These are phyloP conservation scores for Venustoraphidia nigricollis DNA, from an alignment of 2,888 invertebrate genomes.

Conservation along the genomic window DNA sequence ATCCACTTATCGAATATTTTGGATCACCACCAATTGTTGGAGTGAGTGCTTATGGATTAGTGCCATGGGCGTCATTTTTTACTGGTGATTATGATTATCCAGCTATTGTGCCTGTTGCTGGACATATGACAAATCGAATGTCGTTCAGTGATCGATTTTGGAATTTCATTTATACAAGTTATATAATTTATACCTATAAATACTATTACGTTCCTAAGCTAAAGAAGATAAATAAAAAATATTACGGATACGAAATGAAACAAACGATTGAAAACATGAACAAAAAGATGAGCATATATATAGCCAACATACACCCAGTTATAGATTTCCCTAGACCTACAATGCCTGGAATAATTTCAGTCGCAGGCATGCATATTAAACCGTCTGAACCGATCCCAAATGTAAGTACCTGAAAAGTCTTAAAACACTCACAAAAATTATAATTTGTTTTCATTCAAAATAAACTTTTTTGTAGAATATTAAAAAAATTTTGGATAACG, in stretches of 20 bases:
- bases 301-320: slow-evolving; percentile 21
- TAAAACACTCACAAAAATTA: no score
- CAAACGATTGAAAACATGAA: slow-evolving; percentile 14
- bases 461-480: slow-evolving; percentile 19
- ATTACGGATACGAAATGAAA: neutral
- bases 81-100: slow-evolving; percentile 3
- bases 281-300: slow-evolving; percentile 20
- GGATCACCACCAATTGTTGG: slow-evolving; percentile 1
- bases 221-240: neutral
- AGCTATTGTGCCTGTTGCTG: neutral
- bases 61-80: neutral
- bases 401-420: slow-evolving; percentile 10
- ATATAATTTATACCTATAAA: no score
- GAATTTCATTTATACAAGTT: neutral
- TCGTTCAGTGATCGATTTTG: neutral
- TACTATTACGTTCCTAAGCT: no score
- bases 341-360: slow-evolving; percentile 19
- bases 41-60: neutral
- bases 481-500: slow-evolving; percentile 20
- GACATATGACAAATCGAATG: neutral
- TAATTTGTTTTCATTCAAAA: no score
- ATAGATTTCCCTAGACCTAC: slow-evolving; percentile 19
- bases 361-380: slow-evolving; percentile 20
- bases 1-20: slow-evolving; percentile 1
- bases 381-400: slow-evolving; percentile 17